A percentile compares a stretch with the other conserved stretches of the same genome.
Evolutionary conservation across 53 echinoderm and acorn worm species (phyloP).

Genomic region (Paracentrotus lividus): DNA sequence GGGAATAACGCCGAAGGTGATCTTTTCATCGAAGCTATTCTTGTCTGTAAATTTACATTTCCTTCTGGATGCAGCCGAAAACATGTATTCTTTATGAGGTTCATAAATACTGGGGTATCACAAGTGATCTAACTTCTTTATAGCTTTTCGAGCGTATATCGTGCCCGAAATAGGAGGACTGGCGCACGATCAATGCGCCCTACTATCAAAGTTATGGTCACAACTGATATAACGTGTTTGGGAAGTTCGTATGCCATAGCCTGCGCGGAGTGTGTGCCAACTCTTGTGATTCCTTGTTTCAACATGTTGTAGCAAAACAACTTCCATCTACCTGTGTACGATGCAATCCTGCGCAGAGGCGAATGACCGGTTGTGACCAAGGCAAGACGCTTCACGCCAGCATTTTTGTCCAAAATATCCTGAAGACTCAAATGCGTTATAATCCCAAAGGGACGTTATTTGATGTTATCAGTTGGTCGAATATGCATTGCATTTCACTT

Average conservation of each 20-base stretch:
- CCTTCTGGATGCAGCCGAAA: background rate
- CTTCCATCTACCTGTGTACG: too few relatives aligned
- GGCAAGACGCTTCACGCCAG: too few relatives aligned
- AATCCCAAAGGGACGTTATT: background rate
- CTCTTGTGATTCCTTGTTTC: too few relatives aligned
- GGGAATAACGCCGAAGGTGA: background rate
- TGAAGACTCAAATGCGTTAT: background rate
- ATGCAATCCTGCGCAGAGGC: too few relatives aligned
- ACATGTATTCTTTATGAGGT: slow-evolving; percentile 5
- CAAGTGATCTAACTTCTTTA: background rate
- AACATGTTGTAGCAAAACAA: too few relatives aligned
- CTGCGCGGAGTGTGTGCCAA: too few relatives aligned
- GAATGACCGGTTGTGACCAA: too few relatives aligned
- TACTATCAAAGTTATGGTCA: too few relatives aligned
- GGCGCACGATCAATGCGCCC: background rate
- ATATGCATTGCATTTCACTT: background rate
- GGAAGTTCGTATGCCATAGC: too few relatives aligned
- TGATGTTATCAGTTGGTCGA: background rate
- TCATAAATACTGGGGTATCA: background rate
- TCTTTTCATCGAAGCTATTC: background rate
- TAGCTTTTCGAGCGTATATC: background rate
- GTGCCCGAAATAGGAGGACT: background rate
- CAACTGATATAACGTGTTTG: too few relatives aligned
- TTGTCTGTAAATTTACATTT: background rate
- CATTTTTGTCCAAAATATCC: background rate